Evolutionary conservation across 1,140 invertebrate genomes (phyloP).

Genomic region (Hestina assimilis): DNA sequence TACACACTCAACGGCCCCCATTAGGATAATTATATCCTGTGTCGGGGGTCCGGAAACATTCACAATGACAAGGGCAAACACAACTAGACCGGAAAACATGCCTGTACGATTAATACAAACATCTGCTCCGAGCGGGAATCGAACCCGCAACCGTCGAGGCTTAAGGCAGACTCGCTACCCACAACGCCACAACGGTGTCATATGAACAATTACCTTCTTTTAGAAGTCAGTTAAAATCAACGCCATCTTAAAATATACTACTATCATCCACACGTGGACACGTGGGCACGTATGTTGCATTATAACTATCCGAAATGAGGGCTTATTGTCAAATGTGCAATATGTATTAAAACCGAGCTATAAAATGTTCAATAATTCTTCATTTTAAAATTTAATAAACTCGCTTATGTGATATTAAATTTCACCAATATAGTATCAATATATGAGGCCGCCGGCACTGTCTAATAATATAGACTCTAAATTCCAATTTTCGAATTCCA

Average conservation of each 20-base stretch:
- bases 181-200: no score
- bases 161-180: no score
- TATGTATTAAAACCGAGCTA: constrained; percentile 9
- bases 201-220: no score
- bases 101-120: no score
- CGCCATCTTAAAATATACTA: background rate
- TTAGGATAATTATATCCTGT: no score
- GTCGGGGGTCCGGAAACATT: no score
- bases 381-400: background rate
- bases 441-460: constrained; percentile 2
- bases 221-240: no score
- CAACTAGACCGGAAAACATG: no score
- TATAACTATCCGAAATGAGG: constrained; percentile 5
- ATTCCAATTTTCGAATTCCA: constrained; percentile 9
- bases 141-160: no score
- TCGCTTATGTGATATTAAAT: background rate
- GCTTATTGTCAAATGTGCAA: constrained; percentile 9
- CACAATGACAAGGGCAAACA: no score
- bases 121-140: no score
- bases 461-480: constrained; percentile 7
- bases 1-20: no score
- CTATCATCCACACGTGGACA: background rate
- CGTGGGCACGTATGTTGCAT: constrained; percentile 6
- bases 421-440: constrained; percentile 5
- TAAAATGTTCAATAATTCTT: background rate